A percentile compares a stretch with the other conserved stretches of the same genome.
Conservation (phyloP, 1,140 invertebrate genomes). For the Popillia japonica region DNA sequence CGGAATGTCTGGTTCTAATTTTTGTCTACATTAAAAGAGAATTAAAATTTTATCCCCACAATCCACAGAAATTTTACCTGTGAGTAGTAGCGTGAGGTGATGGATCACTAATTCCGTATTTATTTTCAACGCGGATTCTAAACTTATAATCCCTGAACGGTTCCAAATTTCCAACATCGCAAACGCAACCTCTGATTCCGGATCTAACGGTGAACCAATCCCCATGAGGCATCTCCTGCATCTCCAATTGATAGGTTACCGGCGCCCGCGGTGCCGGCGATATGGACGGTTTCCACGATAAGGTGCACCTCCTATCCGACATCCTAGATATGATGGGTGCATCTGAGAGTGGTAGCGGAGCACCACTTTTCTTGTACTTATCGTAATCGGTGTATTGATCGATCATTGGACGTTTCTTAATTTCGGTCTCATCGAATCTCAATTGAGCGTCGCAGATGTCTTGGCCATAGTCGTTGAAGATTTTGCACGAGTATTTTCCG, state of each 20-base stretch:
- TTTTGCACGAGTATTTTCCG: slow-evolving; percentile 82
- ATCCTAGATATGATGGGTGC: slow-evolving; percentile 88
- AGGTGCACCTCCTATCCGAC: slow-evolving; percentile 82
- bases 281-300: slow-evolving; percentile 92
- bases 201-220: slow-evolving; percentile 86
- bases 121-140: slow-evolving; percentile 93
- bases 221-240: slow-evolving; percentile 86
- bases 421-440: slow-evolving; percentile 80
- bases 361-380: slow-evolving; percentile 80
- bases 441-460: slow-evolving; percentile 83
- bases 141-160: slow-evolving; percentile 92
- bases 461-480: slow-evolving; percentile 84
- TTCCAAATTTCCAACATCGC: slow-evolving; percentile 83
- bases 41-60: not conserved
- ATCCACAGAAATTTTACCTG: slow-evolving; percentile 56
- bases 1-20: slow-evolving; percentile 80
- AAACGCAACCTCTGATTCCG: slow-evolving; percentile 83
- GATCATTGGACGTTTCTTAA: slow-evolving; percentile 73
- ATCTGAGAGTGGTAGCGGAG: slow-evolving; percentile 84
- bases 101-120: slow-evolving; percentile 96
- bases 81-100: slow-evolving; percentile 87
- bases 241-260: slow-evolving; percentile 93
- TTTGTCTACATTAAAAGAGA: slow-evolving; percentile 65
- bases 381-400: slow-evolving; percentile 88
- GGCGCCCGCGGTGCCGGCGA: slow-evolving; percentile 80